Conservation (phyloP, 2,888 invertebrate species). For the Latheticus oryzae region DNA sequence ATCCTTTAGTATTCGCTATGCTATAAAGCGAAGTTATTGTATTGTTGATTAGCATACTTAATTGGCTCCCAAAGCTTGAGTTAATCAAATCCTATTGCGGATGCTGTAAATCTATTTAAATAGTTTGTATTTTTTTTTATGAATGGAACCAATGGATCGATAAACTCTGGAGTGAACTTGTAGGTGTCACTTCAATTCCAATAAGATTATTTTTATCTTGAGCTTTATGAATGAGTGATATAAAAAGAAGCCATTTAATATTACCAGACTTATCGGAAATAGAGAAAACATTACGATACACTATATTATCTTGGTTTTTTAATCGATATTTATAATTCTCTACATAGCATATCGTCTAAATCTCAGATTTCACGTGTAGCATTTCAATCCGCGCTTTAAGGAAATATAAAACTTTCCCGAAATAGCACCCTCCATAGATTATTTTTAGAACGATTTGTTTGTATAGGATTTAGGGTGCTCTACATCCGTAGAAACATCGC, state of each 20-base stretch:
- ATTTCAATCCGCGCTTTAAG: slow-evolving; percentile 26
- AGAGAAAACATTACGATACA: not conserved
- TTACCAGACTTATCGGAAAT: not conserved
- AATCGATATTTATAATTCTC: not conserved
- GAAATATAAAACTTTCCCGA: slow-evolving; percentile 31
- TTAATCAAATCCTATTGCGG: slow-evolving; percentile 1
- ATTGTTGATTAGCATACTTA: slow-evolving; percentile 20
- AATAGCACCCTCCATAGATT: slow-evolving; percentile 31
- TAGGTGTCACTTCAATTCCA: slow-evolving; percentile 7
- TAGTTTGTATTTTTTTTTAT: slow-evolving; percentile 12
- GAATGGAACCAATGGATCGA: slow-evolving; percentile 25
- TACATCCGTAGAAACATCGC: slow-evolving; percentile 19
- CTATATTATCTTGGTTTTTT: too few relatives aligned
- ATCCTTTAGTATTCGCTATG: too few relatives aligned
- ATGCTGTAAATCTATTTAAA: slow-evolving; percentile 16
- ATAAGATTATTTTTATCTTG: slow-evolving; percentile 8
- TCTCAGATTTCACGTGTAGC: slow-evolving; percentile 19
- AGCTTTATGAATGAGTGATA: slow-evolving; percentile 11
- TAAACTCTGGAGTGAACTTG: slow-evolving; percentile 14
- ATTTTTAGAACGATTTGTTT: slow-evolving; percentile 35
- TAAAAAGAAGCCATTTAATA: slow-evolving; percentile 1
- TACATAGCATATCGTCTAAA: too few relatives aligned
- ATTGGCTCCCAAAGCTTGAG: not conserved
- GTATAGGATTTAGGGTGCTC: slow-evolving; percentile 25
- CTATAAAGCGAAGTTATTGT: slow-evolving; percentile 15